These are phyloP conservation scores for Cantharis flavilabris DNA, from an alignment of 2,888 invertebrate species.

Conservation along the genomic window DNA sequence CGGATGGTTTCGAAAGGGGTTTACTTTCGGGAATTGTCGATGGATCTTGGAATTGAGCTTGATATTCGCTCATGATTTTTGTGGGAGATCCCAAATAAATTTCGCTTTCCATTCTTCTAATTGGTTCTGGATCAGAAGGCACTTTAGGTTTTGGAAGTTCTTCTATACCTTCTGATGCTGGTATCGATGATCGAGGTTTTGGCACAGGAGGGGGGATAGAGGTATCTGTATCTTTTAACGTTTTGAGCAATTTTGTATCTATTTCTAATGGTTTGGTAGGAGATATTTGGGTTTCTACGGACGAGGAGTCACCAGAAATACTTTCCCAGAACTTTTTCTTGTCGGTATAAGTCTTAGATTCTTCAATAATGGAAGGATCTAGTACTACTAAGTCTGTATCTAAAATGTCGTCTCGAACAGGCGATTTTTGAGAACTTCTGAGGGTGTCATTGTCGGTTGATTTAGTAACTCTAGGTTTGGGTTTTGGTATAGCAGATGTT, in stretches of 20 bases:
- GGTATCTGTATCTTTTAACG: conserved; percentile 1
- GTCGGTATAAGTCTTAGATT: conserved; percentile 54
- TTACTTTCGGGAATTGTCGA: conserved; percentile 23
- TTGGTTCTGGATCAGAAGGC: neutral
- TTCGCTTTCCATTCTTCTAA: neutral
- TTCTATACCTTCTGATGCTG: conserved; percentile 41
- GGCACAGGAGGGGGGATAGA: conserved; percentile 48
- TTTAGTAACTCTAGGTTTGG: conserved; percentile 48
- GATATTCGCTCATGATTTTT: conserved; percentile 49
- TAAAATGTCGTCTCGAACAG: conserved; percentile 26
- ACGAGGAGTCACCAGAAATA: conserved; percentile 47
- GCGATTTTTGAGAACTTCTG: conserved; percentile 31
- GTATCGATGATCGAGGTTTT: conserved; percentile 52
- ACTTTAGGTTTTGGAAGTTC: conserved; percentile 27
- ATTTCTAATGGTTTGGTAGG: conserved; percentile 43
- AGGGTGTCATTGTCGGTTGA: conserved; percentile 27
- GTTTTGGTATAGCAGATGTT: conserved; percentile 44
- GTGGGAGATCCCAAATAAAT: conserved; percentile 3
- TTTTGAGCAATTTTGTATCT: conserved; percentile 25
- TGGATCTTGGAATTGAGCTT: conserved; percentile 50
- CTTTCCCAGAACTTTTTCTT: conserved; percentile 61
- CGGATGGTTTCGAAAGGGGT: conserved; percentile 9
- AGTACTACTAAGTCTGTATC: conserved; percentile 25
- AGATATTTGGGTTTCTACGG: conserved; percentile 31
- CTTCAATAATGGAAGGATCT: conserved; percentile 21